Evolutionary conservation across 2,888 invertebrate species (phyloP).

Genomic region (Polydrusus tereticollis): DNA sequence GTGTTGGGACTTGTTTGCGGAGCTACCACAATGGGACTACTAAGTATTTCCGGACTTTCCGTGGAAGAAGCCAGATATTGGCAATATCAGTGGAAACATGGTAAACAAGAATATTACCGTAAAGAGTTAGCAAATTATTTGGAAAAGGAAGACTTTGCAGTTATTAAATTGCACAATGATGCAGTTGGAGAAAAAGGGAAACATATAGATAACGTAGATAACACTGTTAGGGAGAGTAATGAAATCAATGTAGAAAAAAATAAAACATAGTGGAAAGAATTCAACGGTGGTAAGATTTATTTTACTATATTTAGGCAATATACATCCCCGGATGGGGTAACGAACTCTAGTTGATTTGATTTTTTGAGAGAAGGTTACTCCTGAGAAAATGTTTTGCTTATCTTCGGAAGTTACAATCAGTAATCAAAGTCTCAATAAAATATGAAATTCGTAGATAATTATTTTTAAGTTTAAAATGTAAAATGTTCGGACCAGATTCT

Average conservation of each 20-base stretch:
- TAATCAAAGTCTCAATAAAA: too few species aligned
- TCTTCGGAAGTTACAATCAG: too few species aligned
- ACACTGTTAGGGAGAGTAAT: constrained; percentile 19
- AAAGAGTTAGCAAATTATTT: constrained; percentile 59
- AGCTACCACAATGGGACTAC: constrained; percentile 68
- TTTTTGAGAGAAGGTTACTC: too few species aligned
- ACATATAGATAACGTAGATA: constrained; percentile 56
- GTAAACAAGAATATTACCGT: constrained; percentile 63
- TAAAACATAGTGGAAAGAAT: constrained; percentile 23
- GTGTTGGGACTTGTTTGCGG: constrained; percentile 75
- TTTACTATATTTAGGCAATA: too few species aligned
- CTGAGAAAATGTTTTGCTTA: too few species aligned
- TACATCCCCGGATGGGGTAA: too few species aligned
- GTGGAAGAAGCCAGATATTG: constrained; percentile 77
- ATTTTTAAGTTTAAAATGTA: too few species aligned
- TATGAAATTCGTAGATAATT: too few species aligned
- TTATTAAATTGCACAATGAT: constrained; percentile 55
- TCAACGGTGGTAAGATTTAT: background rate
- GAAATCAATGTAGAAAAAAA: constrained; percentile 1
- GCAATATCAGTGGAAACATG: constrained; percentile 69
- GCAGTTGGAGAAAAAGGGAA: constrained; percentile 55
- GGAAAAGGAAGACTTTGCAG: constrained; percentile 59
- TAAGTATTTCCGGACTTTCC: constrained; percentile 72
- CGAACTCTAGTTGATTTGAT: too few species aligned
- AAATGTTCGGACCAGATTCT: too few species aligned